Base-by-base conservation (phyloP, 2,797 vertebrate species). In the Arctocebus calabarensis region DNA sequence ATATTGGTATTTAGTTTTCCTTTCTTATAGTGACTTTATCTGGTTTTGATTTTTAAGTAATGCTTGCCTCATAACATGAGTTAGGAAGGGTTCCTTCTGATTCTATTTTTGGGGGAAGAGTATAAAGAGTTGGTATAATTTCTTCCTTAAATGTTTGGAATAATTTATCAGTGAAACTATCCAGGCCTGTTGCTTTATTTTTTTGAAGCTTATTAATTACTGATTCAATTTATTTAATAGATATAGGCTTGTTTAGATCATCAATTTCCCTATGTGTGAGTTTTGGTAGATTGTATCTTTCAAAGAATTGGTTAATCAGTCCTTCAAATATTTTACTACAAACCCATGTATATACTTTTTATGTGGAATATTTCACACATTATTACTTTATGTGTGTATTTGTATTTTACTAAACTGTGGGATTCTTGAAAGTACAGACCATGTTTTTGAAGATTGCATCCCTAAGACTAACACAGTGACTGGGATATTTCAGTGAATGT, bases 221-320 rank as follows among this genome's bases (percentile, higher is more conserved):
- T 90, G 34, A 78, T 29, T 96, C 5, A 88, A 37, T 85, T 64
- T 87, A 62, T 92, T 93, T 43, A 86, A 83, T 48, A 74, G 37
- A 74, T 74, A 25, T 14, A 55, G 20, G 5, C 11, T 7, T 73
- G 43, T 48, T 96, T 23, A 61, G 57, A n/a, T 90, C 71, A 68
- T 77, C 84, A n/a, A 16, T 40, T 92, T 94, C 5, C 83, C 16
- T 92, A 88, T n/a, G 27, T 92, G 70, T 61, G 59, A 81, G 25
- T 86, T 79, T 96, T 79, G 27, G 20, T 96, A 83, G 57, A 55
- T 75, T 61, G 10, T 84, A 17, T 91, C 68, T 89, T 94, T 90
- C 23, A 82, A 74, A 16, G 43, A 83, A 68, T 68, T 94, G 2
- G 0, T 90, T 95, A 61, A 70, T 90, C 7, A 52, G 29, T 64